phyloP scores from a whole-genome alignment of 2,113 vertebrate species.

The Pollimyrus isidori region DNA sequence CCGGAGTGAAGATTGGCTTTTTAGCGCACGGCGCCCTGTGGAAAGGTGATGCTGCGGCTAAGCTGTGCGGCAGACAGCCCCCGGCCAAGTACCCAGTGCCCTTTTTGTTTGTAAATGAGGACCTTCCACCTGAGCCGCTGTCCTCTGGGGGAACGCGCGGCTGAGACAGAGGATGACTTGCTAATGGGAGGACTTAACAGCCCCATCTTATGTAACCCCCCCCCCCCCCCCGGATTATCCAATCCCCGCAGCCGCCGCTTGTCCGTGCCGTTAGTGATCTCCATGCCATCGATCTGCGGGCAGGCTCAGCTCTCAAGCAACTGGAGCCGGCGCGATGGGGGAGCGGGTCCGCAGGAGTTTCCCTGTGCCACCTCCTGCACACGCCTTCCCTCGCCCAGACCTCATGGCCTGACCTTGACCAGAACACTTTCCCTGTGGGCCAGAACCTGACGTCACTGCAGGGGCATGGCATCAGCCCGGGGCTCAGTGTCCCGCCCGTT shows the following conservation, averaged over 20 bases:
- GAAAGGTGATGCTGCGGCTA: neutral
- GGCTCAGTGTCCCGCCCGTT: neutral
- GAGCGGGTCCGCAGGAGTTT: constrained; percentile 51
- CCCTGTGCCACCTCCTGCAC: constrained; percentile 13
- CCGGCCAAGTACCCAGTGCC: neutral
- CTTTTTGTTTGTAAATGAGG: neutral
- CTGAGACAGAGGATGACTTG: constrained; percentile 44
- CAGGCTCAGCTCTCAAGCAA: constrained; percentile 59
- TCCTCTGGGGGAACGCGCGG: neutral
- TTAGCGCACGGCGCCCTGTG: too few relatives aligned
- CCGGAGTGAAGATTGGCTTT: neutral
- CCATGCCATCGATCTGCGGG: constrained; percentile 67
- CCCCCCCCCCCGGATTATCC: constrained; percentile 52
- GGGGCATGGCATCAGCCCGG: constrained; percentile 22
- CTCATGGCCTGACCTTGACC: constrained; percentile 59
- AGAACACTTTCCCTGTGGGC: constrained; percentile 6
- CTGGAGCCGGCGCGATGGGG: constrained; percentile 45
- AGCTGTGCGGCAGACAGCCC: too few relatives aligned
- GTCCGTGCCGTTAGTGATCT: constrained; percentile 50
- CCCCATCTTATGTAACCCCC: constrained; percentile 61
- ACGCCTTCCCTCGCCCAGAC: constrained; percentile 30
- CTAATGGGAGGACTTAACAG: constrained; percentile 71
- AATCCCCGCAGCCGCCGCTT: constrained; percentile 32
- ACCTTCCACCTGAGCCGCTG: constrained; percentile 1
- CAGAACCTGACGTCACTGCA: neutral